Evolutionary conservation across 2,113 vertebrate species (phyloP), one percentile per base, ranked within the genome.

Genomic region (Chloropsis hardwickii): DNA sequence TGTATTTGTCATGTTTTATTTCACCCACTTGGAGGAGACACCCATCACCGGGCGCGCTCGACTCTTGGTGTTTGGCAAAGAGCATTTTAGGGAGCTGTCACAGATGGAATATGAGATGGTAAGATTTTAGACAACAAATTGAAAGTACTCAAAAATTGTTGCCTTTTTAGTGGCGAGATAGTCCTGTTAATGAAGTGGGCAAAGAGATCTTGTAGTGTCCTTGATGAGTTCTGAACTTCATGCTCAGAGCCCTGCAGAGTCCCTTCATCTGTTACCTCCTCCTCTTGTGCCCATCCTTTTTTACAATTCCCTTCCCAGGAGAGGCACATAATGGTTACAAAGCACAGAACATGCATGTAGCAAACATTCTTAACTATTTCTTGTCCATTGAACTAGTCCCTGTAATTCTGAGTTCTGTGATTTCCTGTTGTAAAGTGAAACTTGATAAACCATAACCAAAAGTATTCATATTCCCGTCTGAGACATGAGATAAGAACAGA

Each of bases 1-100:
- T 86, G 81, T 99, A 7, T 95, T 98, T 77, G 67, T 98, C 6
- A 37, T 99, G 33, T 98, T 99, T 92, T 98, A 99, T 96, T 98
- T 98, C 90, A 99, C 99, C 45, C 98, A 99, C 96, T 95, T 99
- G 96, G 99, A 99, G 79, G 98, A 99, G 94, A 98, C 98, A 33
- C 99, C 99, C 2, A 60, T 99, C 95, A 99, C 99, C 1, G 99
- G 99, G 70, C 98, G 99, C 2, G 96, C 96, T 57, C 99, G 99
- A 16, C 98, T 99, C 39, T 95, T 99, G 53, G 96, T 99, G 61
- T 98, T 99, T 97, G 98, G 97, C 94, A 98, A 97, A 77, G 98
- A 99, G 40, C 98, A 98, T 89, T 99, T 98, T 95, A 97, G 97
- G 96, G 97, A 99, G 48, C 96, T 99, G 85, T 98, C 99, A 56